Evolutionary conservation across 2,113 vertebrate genomes (phyloP), one percentile per base, ranked within the genome.

Genomic region (Eupsittula cactorum): DNA sequence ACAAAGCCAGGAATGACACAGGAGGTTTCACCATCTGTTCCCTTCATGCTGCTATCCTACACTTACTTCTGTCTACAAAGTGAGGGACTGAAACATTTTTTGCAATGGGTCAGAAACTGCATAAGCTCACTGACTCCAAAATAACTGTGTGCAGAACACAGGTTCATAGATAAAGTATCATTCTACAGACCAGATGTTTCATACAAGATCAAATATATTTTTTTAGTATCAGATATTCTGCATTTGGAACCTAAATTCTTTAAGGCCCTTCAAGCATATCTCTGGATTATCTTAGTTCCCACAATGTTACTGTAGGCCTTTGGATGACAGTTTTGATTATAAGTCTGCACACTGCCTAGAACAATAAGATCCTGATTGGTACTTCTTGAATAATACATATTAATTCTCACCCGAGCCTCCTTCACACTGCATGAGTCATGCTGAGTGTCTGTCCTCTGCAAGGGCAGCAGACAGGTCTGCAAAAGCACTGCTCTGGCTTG

Each of bases 331-430:
- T 53, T 91, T 84, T 68, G 92, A 88, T 96, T 92, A 9, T 28
- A 86, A 67, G 60, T 55, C 70, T 94, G 80, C 53, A 77, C 63
- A 44, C 39, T 62, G 73, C 37, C 92, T 88, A 74, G 85, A 92
- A 95, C 81, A 95, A 41, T 81, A 89, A 75, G 67, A 68, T 68
- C 69, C 77, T 87, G 65, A 85, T 60, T 75, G 78, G 47, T 89
- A 62, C 53, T 76, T 69, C 49, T 70, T 67, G 87, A 95, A 88
- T 77, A 91, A 94, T 80, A 75, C 52, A 79, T 82, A 91, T 68
- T 52, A 85, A 91, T 90, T 65, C 62, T 78, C 1, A 2, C 46
- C 82, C 7, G 19, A 93, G 47, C 63, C 60, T 92, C 79, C 75
- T 80, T 86, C 0, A 0, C 64, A 31, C 33, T 33, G 19, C 9